Percentiles rank a stretch among this genome's conserved stretches.
Conservation (phyloP, 2,797 vertebrate genomes). For the Gallinago nigripennis region DNA sequence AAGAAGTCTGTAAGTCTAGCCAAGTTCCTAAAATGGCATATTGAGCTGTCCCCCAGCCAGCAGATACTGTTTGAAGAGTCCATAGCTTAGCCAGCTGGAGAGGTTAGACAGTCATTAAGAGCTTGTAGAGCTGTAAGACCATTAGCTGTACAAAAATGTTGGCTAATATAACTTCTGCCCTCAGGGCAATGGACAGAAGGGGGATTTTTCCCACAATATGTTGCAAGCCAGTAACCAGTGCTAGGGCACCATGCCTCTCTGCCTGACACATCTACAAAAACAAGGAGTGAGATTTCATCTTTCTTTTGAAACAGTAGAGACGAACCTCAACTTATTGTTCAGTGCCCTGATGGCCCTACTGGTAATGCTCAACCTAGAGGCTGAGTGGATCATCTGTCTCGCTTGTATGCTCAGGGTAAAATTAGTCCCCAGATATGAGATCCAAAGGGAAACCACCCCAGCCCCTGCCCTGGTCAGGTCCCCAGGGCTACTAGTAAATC, state of each 20-base stretch:
- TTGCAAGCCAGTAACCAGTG: neutral
- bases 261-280: neutral
- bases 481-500: neutral
- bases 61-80: neutral
- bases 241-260: neutral
- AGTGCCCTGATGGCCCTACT: neutral
- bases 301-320: neutral
- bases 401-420: neutral
- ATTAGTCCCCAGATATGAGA: neutral
- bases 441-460: neutral
- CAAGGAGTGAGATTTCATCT: neutral
- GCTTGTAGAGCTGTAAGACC: neutral
- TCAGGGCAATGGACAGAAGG: neutral
- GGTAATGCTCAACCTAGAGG: neutral
- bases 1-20: neutral
- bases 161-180: neutral
- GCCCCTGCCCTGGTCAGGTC: neutral
- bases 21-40: neutral
- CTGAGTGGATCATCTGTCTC: neutral
- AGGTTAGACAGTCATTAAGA: neutral
- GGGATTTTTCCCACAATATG: neutral
- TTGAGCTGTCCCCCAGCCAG: neutral
- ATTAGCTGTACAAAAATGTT: neutral
- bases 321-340: neutral
- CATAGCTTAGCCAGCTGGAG: neutral